phyloP scores from a whole-genome alignment of 1,140 invertebrate species.

The Pseudomyrmex dendroicus region DNA sequence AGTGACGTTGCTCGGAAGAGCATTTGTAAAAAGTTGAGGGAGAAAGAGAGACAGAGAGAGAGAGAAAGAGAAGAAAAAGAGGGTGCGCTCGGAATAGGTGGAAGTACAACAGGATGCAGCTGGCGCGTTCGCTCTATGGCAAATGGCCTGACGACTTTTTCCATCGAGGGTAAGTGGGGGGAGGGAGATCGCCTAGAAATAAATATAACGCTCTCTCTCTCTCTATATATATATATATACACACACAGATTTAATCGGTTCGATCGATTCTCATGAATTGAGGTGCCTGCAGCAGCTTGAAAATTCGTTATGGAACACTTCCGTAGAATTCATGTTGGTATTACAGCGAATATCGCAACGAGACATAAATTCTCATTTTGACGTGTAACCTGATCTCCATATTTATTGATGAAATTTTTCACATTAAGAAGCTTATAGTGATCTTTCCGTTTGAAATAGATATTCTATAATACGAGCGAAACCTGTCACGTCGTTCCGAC shows the following conservation, averaged over 20 bases:
- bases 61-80: background rate
- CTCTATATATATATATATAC: too few species aligned
- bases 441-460: background rate
- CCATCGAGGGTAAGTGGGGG: background rate
- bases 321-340: background rate
- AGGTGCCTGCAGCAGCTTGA: background rate
- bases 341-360: background rate
- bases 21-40: conserved; percentile 19
- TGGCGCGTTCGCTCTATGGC: conserved; percentile 58
- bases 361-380: background rate
- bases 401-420: conserved; percentile 36
- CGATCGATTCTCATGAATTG: conserved; percentile 63
- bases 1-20: conserved; percentile 31
- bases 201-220: conserved; percentile 74
- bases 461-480: background rate
- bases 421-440: conserved; percentile 6
- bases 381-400: background rate
- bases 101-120: conserved; percentile 68
- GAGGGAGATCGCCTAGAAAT: conserved; percentile 70
- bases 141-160: conserved; percentile 73
- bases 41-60: too few species aligned
- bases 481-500: background rate
- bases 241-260: conserved; percentile 60
- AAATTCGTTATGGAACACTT: conserved; percentile 20
- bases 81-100: conserved; percentile 46